These are phyloP conservation scores for Helicoverpa assulta DNA, from an alignment of 2,888 invertebrate genomes.

Conservation along the genomic window DNA sequence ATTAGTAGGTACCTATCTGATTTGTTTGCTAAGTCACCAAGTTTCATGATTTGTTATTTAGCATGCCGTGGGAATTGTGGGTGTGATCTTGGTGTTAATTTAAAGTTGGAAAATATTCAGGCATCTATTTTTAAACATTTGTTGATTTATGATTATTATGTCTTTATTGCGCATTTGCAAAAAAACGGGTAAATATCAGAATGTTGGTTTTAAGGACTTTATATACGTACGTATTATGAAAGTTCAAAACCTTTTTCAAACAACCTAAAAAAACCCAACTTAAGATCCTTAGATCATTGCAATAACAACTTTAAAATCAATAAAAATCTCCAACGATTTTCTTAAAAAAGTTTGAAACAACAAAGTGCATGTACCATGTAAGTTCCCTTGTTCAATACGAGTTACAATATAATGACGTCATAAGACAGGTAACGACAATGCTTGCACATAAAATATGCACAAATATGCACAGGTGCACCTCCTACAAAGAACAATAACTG, in stretches of 20 bases:
- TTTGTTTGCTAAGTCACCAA: not conserved
- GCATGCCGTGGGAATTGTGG: not conserved
- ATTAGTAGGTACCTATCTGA: not conserved
- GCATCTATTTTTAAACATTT: not conserved
- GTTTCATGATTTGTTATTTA: conserved; percentile 31
- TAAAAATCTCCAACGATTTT: not conserved
- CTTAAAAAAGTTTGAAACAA: not conserved
- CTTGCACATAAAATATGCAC: conserved; percentile 61
- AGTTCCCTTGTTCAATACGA: conserved; percentile 22
- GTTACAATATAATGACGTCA: conserved; percentile 46
- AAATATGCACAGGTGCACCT: conserved; percentile 58
- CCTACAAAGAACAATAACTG: conserved; percentile 57
- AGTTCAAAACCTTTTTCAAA: no score
- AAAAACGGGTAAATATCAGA: no score
- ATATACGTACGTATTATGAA: no score
- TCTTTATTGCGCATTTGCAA: no score
- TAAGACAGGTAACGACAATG: conserved; percentile 51
- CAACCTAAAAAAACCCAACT: no score
- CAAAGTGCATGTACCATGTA: conserved; percentile 23
- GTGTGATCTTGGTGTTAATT: not conserved
- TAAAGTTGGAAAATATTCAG: not conserved
- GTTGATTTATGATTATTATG: no score
- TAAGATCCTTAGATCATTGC: no score
- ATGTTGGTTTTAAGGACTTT: no score
- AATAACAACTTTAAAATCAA: not conserved